Evolutionary conservation across 2,888 invertebrate genomes (phyloP).

Genomic region (Cerastoderma edule): DNA sequence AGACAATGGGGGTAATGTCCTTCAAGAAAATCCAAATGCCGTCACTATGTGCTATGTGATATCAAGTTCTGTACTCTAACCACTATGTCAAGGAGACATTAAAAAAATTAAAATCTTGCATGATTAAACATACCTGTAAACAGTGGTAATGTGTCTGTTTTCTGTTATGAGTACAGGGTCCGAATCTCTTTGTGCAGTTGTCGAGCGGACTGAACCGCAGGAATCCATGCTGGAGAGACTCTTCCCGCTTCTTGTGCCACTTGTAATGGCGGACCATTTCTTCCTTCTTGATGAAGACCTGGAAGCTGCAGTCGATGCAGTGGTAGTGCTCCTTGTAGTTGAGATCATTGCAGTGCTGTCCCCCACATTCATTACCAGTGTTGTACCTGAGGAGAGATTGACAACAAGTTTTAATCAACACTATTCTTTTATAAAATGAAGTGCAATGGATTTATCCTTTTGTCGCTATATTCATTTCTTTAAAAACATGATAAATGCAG

Average conservation of each 20-base stretch:
- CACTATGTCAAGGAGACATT: no score
- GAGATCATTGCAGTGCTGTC: constrained; percentile 93
- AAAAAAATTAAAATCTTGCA: no score
- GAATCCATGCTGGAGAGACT: constrained; percentile 97
- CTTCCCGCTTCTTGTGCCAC: constrained; percentile 99
- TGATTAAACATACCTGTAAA: constrained; percentile 92
- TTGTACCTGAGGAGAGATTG: constrained; percentile 85
- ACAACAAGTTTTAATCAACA: not conserved
- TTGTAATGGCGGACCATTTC: constrained; percentile 99
- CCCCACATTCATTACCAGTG: constrained; percentile 92
- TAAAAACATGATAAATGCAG: no score
- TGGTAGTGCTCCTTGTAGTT: constrained; percentile 98
- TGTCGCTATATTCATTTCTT: not conserved
- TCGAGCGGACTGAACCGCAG: constrained; percentile 97
- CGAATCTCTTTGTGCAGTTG: constrained; percentile 94
- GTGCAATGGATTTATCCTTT: not conserved
- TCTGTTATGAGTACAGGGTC: constrained; percentile 93
- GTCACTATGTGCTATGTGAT: no score
- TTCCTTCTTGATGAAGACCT: constrained; percentile 98
- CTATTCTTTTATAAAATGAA: not conserved
- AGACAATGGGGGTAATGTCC: no score
- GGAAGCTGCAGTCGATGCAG: constrained; percentile 90
- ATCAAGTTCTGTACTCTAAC: no score
- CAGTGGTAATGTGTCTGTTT: constrained; percentile 99
- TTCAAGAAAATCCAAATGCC: no score